Conservation (phyloP, 1,140 invertebrate species). For the Drosophila cardini region DNA sequence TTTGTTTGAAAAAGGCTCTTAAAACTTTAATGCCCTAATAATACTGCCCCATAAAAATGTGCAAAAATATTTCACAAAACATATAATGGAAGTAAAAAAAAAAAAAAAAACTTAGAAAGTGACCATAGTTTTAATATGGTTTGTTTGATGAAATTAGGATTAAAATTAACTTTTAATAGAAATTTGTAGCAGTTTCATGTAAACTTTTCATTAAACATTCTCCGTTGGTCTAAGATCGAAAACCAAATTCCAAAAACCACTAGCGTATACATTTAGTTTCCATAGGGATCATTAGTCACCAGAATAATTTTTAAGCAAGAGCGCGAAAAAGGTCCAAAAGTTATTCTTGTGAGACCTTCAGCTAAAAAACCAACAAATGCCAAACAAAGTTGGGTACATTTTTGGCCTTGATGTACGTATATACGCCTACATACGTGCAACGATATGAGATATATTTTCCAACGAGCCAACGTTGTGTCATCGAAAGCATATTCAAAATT, state of each 20-base stretch:
- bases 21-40: too few relatives aligned
- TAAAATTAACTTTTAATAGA: neutral
- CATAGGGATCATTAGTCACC: neutral
- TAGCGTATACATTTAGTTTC: neutral
- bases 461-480: slow-evolving; percentile 5
- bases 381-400: slow-evolving; percentile 55
- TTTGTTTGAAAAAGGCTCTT: too few relatives aligned
- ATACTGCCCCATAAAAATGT: too few relatives aligned
- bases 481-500: slow-evolving; percentile 23
- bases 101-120: neutral
- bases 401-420: slow-evolving; percentile 51
- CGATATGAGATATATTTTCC: slow-evolving; percentile 12
- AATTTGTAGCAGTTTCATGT: neutral
- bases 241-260: slow-evolving; percentile 1
- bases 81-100: too few relatives aligned
- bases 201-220: neutral
- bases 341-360: slow-evolving; percentile 49
- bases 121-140: neutral
- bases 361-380: slow-evolving; percentile 39
- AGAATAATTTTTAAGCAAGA: slow-evolving; percentile 1
- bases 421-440: slow-evolving; percentile 27
- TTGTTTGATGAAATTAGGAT: too few relatives aligned
- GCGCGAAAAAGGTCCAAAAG: slow-evolving; percentile 22
- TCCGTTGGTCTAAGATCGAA: neutral
- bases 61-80: too few relatives aligned